phyloP scores from a whole-genome alignment of 2,888 invertebrate genomes.

The Petrolisthes manimaculis region DNA sequence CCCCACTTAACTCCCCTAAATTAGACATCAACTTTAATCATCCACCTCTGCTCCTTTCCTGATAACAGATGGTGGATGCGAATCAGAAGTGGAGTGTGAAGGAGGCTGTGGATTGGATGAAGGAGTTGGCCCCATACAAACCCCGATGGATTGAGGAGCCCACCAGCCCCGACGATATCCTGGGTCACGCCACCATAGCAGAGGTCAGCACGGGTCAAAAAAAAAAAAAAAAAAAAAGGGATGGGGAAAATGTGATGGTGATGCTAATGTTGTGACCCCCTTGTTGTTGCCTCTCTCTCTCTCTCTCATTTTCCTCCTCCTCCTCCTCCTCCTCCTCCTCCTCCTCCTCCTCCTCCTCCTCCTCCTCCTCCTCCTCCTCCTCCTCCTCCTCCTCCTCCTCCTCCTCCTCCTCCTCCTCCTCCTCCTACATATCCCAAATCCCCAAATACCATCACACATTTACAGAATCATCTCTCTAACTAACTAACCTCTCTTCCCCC shows the following conservation, averaged over 20 bases:
- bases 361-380: background rate
- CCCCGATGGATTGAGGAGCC: conserved; percentile 94
- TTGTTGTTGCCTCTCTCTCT: background rate
- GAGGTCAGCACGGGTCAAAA: conserved; percentile 71
- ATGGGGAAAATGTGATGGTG: background rate
- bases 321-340: background rate
- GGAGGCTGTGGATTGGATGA: conserved; percentile 89
- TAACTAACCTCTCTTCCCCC: background rate
- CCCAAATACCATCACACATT: background rate
- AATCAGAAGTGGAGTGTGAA: conserved; percentile 91
- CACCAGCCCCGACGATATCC: conserved; percentile 89
- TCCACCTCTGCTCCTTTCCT: no score
- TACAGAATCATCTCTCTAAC: background rate
- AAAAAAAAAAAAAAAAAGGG: background rate
- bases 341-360: background rate
- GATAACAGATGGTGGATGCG: conserved; percentile 83
- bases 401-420: background rate
- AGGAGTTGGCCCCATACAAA: conserved; percentile 79
- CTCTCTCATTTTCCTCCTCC: background rate
- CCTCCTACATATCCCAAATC: background rate
- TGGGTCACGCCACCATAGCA: conserved; percentile 87
- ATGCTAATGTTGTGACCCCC: background rate
- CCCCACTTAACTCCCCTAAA: no score
- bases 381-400: background rate
- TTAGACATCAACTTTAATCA: no score